Percentiles rank a stretch among this genome's conserved stretches.
These are phyloP conservation scores for Lathamus discolor DNA, from an alignment of 2,113 vertebrate species.

Conservation along the genomic window DNA sequence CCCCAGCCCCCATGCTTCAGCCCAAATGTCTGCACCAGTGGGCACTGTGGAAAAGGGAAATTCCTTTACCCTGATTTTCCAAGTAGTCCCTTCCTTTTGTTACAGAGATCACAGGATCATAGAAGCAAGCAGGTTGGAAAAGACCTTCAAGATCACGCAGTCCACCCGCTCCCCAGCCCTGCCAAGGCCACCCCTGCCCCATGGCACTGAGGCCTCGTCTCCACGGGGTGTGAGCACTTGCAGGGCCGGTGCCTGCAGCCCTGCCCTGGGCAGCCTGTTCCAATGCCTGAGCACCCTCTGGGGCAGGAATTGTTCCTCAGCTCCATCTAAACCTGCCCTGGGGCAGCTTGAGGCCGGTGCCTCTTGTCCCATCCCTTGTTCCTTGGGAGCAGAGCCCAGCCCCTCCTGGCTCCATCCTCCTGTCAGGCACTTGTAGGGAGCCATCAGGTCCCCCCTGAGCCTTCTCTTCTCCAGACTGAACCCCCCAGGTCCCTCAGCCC, in stretches of 20 bases:
- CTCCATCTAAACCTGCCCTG: too few species aligned
- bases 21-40: neutral
- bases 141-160: neutral
- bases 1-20: neutral
- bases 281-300: too few species aligned
- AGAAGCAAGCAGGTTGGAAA: neutral
- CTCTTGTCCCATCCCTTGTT: too few species aligned
- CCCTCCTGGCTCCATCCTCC: too few species aligned
- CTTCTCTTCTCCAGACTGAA: too few species aligned
- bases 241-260: too few species aligned
- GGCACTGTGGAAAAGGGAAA: neutral
- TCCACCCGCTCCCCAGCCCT: neutral
- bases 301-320: too few species aligned
- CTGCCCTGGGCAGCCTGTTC: too few species aligned
- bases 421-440: too few species aligned
- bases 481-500: neutral
- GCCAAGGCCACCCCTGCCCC: neutral
- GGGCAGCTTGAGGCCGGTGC: too few species aligned
- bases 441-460: too few species aligned
- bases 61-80: neutral
- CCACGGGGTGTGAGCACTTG: neutral
- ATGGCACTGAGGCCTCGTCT: neutral
- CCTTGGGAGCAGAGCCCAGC: too few species aligned
- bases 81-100: neutral
- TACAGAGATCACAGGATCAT: neutral